phyloP scores from a whole-genome alignment of 2,797 vertebrate genomes.

The Emys orbicularis region DNA sequence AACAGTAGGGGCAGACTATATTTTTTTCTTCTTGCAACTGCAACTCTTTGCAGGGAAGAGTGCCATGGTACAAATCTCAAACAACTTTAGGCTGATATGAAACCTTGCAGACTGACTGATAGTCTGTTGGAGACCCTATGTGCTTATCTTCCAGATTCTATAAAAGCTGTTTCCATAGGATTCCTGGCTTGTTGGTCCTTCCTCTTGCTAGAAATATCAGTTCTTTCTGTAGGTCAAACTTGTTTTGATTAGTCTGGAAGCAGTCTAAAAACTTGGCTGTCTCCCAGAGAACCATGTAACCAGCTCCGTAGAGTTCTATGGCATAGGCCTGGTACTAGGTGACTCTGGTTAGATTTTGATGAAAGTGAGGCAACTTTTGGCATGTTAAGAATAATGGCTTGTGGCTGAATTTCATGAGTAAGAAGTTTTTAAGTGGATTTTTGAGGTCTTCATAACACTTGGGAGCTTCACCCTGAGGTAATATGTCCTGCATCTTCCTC shows the following conservation, averaged over 20 bases:
- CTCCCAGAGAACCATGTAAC: neutral
- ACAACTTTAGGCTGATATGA: neutral
- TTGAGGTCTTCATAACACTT: neutral
- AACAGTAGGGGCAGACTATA: neutral
- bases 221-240: neutral
- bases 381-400: neutral
- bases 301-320: neutral
- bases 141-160: neutral
- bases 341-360: neutral
- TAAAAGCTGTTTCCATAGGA: neutral
- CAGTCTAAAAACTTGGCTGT: neutral
- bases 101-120: neutral
- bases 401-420: neutral
- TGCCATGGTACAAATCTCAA: neutral
- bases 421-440: neutral
- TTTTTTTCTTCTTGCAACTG: neutral
- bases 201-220: neutral
- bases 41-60: neutral
- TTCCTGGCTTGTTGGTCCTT: neutral
- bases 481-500: neutral
- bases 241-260: neutral
- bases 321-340: neutral
- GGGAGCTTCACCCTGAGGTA: neutral
- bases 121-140: neutral
- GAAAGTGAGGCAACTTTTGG: neutral